These are phyloP conservation scores for Ernsta delagoae DNA, from an alignment of 2,888 invertebrate genomes.

Conservation along the genomic window DNA sequence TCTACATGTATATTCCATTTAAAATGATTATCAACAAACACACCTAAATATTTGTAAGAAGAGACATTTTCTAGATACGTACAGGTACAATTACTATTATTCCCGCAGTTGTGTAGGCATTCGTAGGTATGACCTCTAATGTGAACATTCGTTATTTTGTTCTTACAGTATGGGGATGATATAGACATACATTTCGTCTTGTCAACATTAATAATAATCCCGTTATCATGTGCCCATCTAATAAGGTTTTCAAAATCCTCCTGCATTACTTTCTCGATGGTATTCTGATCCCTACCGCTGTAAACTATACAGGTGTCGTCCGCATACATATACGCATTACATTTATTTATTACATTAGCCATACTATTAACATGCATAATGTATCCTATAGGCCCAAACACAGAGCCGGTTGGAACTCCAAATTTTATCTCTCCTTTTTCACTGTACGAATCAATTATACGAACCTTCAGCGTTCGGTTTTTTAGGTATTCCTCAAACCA, in stretches of 20 bases:
- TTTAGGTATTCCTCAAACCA: conserved; percentile 29
- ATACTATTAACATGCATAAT: conserved; percentile 43
- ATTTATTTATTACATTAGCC: conserved; percentile 36
- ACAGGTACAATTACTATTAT: not conserved
- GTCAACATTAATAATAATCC: conserved; percentile 10
- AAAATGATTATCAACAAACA: not conserved
- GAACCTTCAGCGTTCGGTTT: not conserved
- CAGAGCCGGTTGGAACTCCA: conserved; percentile 38
- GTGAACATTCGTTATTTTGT: not conserved
- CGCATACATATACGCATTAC: conserved; percentile 12
- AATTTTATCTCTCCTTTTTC: not conserved
- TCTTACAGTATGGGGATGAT: not conserved
- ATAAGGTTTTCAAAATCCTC: conserved; percentile 3
- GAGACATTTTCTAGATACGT: not conserved
- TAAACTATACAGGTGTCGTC: conserved; percentile 15
- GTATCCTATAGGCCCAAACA: conserved; percentile 40
- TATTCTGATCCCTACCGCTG: not conserved
- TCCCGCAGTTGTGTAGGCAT: not conserved
- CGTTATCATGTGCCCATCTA: conserved; percentile 21
- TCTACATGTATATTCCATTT: conserved; percentile 14
- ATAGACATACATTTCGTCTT: conserved; percentile 22
- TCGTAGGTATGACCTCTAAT: conserved; percentile 5
- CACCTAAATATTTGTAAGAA: not conserved
- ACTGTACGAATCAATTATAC: not conserved
- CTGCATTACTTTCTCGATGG: not conserved